Percentiles rank a stretch among this genome's conserved stretches.
phyloP scores from a whole-genome alignment of 2,797 vertebrate genomes.

The Coracias cyanogaster region DNA sequence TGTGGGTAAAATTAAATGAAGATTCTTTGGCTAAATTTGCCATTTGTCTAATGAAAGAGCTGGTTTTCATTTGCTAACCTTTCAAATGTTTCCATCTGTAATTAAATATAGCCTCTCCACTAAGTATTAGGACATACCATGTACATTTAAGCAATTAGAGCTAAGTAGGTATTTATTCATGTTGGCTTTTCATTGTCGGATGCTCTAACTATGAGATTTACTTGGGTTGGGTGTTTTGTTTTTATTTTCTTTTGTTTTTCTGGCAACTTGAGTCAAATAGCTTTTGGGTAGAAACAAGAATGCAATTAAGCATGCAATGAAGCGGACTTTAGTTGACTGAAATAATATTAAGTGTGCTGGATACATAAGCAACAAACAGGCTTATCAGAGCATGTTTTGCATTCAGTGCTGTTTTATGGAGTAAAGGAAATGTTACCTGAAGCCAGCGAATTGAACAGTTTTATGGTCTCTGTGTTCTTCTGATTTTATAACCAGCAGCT shows the following conservation, averaged over 20 bases:
- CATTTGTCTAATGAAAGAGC: background rate
- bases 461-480: background rate
- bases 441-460: background rate
- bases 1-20: background rate
- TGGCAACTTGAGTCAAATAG: background rate
- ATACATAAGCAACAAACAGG: background rate
- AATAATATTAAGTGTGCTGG: background rate
- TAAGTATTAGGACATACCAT: background rate
- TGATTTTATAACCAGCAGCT: background rate
- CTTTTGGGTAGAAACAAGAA: background rate
- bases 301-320: background rate
- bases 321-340: background rate
- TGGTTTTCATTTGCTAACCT: background rate
- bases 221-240: background rate
- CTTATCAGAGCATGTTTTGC: background rate
- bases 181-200: background rate
- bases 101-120: background rate
- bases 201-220: background rate
- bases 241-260: background rate
- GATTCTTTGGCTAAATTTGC: background rate
- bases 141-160: background rate
- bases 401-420: background rate
- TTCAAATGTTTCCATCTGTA: background rate
- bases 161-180: background rate
- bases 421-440: background rate